A percentile compares a stretch with the other conserved stretches of the same genome.
phyloP scores from a whole-genome alignment of 2,888 invertebrate species.

The Apamea crenata region DNA sequence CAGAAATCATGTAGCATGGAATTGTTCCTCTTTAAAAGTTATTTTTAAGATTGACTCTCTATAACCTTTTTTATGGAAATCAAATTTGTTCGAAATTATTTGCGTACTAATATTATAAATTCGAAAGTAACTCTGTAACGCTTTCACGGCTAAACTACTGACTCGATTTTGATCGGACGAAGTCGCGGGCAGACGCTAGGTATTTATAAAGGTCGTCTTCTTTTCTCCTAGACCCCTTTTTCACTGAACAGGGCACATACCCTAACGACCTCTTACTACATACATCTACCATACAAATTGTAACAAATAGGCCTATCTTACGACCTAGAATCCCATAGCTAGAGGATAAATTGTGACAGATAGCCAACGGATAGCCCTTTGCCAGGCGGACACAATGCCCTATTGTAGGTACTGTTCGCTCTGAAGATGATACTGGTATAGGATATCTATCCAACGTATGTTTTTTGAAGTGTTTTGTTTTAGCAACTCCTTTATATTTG shows the following conservation, averaged over 20 bases:
- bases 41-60: too few species aligned
- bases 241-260: not conserved
- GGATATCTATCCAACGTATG: not conserved
- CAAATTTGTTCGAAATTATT: too few species aligned
- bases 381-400: not conserved
- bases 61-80: too few species aligned
- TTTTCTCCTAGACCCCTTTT: not conserved
- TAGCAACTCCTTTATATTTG: not conserved
- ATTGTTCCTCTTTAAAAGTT: too few species aligned
- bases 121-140: too few species aligned
- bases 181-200: too few species aligned
- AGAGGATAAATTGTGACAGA: slow-evolving; percentile 27
- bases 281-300: slow-evolving; percentile 24
- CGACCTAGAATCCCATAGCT: slow-evolving; percentile 5
- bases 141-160: too few species aligned
- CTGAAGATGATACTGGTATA: not conserved
- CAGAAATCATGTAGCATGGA: too few species aligned
- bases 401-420: slow-evolving; percentile 2
- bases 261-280: not conserved
- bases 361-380: slow-evolving; percentile 13
- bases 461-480: not conserved
- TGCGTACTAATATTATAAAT: too few species aligned
- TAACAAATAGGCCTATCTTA: slow-evolving; percentile 18
- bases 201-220: not conserved
- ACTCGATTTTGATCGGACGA: too few species aligned